Evolutionary conservation across 1,140 invertebrate genomes (phyloP).

Genomic region (Cardiocondyla obscurior): DNA sequence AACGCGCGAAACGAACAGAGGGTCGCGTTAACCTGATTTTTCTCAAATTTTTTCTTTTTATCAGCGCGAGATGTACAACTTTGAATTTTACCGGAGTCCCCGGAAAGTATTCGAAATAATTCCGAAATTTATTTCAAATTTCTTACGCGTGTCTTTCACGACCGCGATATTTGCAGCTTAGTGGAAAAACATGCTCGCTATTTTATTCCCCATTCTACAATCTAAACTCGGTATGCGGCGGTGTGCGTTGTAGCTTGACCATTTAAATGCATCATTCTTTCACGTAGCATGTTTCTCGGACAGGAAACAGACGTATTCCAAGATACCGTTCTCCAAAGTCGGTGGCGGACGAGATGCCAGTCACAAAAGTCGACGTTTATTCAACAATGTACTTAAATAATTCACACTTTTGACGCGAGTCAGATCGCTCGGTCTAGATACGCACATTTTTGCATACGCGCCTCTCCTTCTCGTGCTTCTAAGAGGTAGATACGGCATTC

Average conservation of each 20-base stretch:
- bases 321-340: conserved; percentile 31
- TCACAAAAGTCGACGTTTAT: conserved; percentile 26
- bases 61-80: neutral
- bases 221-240: conserved; percentile 12
- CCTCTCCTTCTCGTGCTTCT: neutral
- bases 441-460: neutral
- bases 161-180: neutral
- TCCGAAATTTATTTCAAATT: neutral
- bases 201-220: neutral
- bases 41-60: too few species aligned
- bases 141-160: neutral
- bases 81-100: neutral
- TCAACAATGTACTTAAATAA: conserved; percentile 48
- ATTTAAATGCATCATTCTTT: conserved; percentile 37
- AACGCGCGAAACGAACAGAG: neutral
- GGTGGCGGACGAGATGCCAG: conserved; percentile 4
- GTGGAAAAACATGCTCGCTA: neutral
- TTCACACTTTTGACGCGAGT: conserved; percentile 27
- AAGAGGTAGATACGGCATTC: too few species aligned
- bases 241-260: conserved; percentile 34
- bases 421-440: conserved; percentile 30
- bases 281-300: conserved; percentile 35
- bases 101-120: neutral
- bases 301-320: conserved; percentile 45
- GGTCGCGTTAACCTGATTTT: neutral